Percentiles rank a stretch among this genome's conserved stretches.
Conservation (phyloP, 2,888 invertebrate species). For the Suillia variegata region DNA sequence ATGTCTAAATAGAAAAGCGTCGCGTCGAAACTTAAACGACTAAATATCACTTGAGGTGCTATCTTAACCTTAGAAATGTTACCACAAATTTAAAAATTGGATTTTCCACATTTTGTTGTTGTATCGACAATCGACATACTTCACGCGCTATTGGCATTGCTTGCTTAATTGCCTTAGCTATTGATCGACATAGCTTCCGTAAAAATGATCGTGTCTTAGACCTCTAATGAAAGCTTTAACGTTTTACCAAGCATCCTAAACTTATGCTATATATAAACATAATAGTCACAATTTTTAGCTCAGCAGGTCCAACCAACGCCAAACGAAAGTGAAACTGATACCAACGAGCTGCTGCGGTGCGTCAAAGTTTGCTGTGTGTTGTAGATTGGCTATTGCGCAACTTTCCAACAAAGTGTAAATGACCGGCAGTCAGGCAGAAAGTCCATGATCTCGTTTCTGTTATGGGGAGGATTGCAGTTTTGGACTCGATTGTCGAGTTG, state of each 20-base stretch:
- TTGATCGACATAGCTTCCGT: not conserved
- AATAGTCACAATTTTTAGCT: not conserved
- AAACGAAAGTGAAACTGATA: constrained; percentile 48
- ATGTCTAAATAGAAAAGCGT: too few species aligned
- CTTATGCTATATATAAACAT: constrained; percentile 25
- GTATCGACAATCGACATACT: too few species aligned
- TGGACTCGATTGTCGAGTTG: constrained; percentile 41
- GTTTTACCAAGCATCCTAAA: too few species aligned
- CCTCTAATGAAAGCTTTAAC: too few species aligned
- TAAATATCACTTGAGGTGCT: too few species aligned
- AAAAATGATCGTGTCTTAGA: too few species aligned
- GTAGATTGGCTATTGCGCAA: too few species aligned
- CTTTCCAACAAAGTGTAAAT: constrained; percentile 37
- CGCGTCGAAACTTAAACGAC: too few species aligned
- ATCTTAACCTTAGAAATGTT: too few species aligned
- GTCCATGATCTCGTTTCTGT: constrained; percentile 40
- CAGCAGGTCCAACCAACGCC: constrained; percentile 9
- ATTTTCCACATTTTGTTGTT: constrained; percentile 40
- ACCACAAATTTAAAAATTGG: constrained; percentile 42
- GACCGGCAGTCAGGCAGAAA: constrained; percentile 27
- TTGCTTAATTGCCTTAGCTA: not conserved
- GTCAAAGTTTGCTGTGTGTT: too few species aligned
- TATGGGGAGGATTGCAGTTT: constrained; percentile 41
- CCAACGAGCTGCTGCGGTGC: too few species aligned
- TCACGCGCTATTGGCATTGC: constrained; percentile 20